These are phyloP conservation scores for Melanchra persicariae DNA, from an alignment of 2,888 invertebrate genomes.

Conservation along the genomic window DNA sequence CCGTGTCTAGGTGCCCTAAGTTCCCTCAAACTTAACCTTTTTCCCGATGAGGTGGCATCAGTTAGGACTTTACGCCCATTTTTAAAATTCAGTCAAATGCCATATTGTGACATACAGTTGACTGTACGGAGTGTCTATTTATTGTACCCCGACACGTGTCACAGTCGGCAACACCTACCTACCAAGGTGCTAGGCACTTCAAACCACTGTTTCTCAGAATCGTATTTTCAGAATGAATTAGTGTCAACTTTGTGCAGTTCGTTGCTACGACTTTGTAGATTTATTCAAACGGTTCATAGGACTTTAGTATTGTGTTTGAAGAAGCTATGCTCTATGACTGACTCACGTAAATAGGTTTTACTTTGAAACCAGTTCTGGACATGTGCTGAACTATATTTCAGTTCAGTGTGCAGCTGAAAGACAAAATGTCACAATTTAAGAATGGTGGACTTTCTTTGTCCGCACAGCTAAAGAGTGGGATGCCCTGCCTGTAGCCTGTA, in stretches of 20 bases:
- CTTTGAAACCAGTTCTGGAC: not conserved
- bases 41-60: too few species aligned
- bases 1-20: too few species aligned
- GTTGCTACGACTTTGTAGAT: constrained; percentile 3
- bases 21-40: too few species aligned
- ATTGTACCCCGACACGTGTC: constrained; percentile 35
- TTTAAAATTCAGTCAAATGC: too few species aligned
- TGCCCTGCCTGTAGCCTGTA: too few species aligned
- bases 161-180: constrained; percentile 13
- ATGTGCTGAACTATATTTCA: not conserved
- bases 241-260: constrained; percentile 50
- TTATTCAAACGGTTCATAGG: constrained; percentile 8
- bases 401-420: not conserved
- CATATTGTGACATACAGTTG: not conserved
- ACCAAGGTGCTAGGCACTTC: not conserved
- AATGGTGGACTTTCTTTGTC: too few species aligned
- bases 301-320: constrained; percentile 16
- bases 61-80: too few species aligned
- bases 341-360: not conserved
- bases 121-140: constrained; percentile 21
- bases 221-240: constrained; percentile 54
- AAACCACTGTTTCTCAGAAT: constrained; percentile 50
- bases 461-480: too few species aligned
- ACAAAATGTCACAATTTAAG: too few species aligned
- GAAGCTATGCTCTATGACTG: not conserved